A percentile compares a stretch with the other conserved stretches of the same genome.
Evolutionary conservation across 2,113 vertebrate species (phyloP).

Genomic region (Origma solitaria): DNA sequence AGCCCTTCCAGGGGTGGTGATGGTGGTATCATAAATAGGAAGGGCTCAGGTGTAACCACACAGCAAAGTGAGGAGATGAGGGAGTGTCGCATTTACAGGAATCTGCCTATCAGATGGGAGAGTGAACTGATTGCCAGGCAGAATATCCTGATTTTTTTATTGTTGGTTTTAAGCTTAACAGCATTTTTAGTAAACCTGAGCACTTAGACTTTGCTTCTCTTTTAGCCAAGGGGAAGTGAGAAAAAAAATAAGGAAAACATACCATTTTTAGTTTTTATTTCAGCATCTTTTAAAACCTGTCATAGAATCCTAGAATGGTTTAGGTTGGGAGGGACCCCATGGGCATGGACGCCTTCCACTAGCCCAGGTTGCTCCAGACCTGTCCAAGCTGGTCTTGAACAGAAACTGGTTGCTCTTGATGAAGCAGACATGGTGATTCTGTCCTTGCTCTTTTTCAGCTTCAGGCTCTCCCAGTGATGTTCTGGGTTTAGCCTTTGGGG

Average conservation of each 20-base stretch:
- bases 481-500: background rate
- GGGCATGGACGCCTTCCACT: background rate
- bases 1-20: background rate
- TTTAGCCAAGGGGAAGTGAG: background rate
- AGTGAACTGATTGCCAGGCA: background rate
- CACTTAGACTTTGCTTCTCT: background rate
- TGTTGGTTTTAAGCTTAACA: background rate
- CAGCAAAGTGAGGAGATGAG: background rate
- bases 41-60: background rate
- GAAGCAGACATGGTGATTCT: background rate
- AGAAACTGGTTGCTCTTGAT: background rate
- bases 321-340: background rate
- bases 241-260: fast-evolving
- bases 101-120: background rate
- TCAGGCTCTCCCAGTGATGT: background rate
- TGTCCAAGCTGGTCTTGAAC: background rate
- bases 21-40: background rate
- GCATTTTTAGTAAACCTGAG: background rate
- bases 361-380: background rate
- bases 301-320: background rate
- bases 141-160: background rate
- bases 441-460: background rate
- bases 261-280: background rate
- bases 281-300: background rate
- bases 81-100: background rate